These are phyloP conservation scores for Smittia aterrima DNA, from an alignment of 2,888 invertebrate species.

Conservation along the genomic window DNA sequence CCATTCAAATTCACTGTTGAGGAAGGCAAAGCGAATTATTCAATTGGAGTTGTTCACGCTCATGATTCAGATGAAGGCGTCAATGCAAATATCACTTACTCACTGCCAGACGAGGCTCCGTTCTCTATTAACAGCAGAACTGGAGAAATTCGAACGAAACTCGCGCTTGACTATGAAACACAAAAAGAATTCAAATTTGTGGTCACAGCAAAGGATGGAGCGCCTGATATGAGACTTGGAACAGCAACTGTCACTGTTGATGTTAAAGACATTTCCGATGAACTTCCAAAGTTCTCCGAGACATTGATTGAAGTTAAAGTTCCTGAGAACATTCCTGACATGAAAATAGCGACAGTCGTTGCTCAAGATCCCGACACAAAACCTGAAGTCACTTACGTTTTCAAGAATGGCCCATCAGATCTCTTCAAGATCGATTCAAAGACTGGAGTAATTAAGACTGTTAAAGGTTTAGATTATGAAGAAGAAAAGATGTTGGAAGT, in stretches of 20 bases:
- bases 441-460: slow-evolving; percentile 74
- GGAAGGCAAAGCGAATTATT: slow-evolving; percentile 62
- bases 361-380: slow-evolving; percentile 80
- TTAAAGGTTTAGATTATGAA: slow-evolving; percentile 76
- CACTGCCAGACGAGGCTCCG: slow-evolving; percentile 73
- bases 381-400: slow-evolving; percentile 78
- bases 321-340: slow-evolving; percentile 81
- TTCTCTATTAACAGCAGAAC: slow-evolving; percentile 75
- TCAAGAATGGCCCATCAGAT: slow-evolving; percentile 76
- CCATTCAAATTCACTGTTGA: slow-evolving; percentile 80
- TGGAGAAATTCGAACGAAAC: slow-evolving; percentile 73
- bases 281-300: slow-evolving; percentile 74
- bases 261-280: slow-evolving; percentile 79
- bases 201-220: slow-evolving; percentile 85
- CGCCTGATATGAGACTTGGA: slow-evolving; percentile 78
- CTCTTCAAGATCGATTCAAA: slow-evolving; percentile 79
- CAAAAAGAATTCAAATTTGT: slow-evolving; percentile 73
- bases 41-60: slow-evolving; percentile 79
- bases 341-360: slow-evolving; percentile 76
- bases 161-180: slow-evolving; percentile 77
- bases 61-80: slow-evolving; percentile 82
- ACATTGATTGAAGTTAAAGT: slow-evolving; percentile 72
- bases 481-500: slow-evolving; percentile 69
- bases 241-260: slow-evolving; percentile 82
- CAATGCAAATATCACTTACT: slow-evolving; percentile 79